Conservation (phyloP, 2,888 invertebrate species). For the Perizoma affinitatum region DNA sequence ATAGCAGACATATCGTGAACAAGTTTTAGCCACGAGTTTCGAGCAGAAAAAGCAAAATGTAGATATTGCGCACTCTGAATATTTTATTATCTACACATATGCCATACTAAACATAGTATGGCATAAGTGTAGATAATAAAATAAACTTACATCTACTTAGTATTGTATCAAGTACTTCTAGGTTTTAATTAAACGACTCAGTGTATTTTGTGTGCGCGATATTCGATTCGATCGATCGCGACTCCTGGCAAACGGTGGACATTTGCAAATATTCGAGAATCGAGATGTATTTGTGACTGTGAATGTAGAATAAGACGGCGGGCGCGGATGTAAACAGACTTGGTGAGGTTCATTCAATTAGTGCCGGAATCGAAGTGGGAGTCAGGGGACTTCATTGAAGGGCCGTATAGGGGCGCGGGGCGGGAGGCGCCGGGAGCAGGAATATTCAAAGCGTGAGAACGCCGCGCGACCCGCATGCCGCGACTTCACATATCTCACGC, state of each 20-base stretch:
- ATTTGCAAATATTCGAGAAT: constrained; percentile 14
- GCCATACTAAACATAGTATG: too few species aligned
- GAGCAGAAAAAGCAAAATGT: constrained; percentile 39
- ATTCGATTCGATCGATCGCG: constrained; percentile 28
- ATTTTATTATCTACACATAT: too few species aligned
- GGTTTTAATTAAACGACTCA: too few species aligned
- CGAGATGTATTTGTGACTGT: constrained; percentile 31
- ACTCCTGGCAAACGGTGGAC: constrained; percentile 26
- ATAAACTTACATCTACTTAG: constrained; percentile 39
- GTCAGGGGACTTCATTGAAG: constrained; percentile 76
- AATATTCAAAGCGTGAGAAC: constrained; percentile 85
- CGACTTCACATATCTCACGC: constrained; percentile 83
- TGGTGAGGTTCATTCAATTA: constrained; percentile 77
- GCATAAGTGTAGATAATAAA: constrained; percentile 28
- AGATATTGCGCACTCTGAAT: constrained; percentile 39
- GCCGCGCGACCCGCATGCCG: constrained; percentile 83
- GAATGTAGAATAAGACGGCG: constrained; percentile 43
- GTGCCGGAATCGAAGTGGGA: constrained; percentile 69
- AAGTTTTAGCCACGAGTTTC: constrained; percentile 46
- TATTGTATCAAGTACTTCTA: too few species aligned
- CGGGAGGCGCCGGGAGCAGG: constrained; percentile 70
- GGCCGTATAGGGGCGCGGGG: constrained; percentile 59
- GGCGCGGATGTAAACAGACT: constrained; percentile 69
- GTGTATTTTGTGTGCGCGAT: constrained; percentile 17
- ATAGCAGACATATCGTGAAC: constrained; percentile 44